These are phyloP conservation scores for Willowsia nigromaculata DNA, from an alignment of 2,888 invertebrate species.

Conservation along the genomic window DNA sequence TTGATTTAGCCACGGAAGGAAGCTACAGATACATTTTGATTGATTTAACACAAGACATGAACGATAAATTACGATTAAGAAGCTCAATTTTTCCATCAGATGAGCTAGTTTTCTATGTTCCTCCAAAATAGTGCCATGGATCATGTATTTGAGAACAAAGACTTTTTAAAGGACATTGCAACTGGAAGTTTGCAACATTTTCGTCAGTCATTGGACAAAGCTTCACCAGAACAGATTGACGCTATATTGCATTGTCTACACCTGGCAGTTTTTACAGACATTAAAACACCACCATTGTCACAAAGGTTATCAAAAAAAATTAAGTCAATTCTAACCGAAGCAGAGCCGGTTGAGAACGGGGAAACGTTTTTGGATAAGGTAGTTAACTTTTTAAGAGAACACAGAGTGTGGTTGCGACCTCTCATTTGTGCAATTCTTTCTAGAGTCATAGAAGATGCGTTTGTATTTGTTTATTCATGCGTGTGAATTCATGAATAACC, in stretches of 20 bases:
- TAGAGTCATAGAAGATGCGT: neutral
- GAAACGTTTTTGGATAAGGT: too few relatives aligned
- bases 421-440: neutral
- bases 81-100: neutral
- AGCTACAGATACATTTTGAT: neutral
- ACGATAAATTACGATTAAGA: neutral
- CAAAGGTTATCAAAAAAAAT: too few relatives aligned
- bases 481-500: too few relatives aligned
- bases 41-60: neutral
- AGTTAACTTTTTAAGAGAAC: neutral
- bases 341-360: too few relatives aligned
- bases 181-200: too few relatives aligned
- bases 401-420: neutral
- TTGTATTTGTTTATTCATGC: neutral
- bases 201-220: neutral
- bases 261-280: neutral
- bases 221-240: neutral
- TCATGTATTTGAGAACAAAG: neutral
- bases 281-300: too few relatives aligned
- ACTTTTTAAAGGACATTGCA: neutral
- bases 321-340: too few relatives aligned
- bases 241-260: neutral
- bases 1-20: neutral
- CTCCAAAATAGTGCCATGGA: neutral
- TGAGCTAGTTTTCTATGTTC: neutral